Percentiles rank a stretch among this genome's conserved stretches.
Conservation (phyloP, 2,888 invertebrate genomes). For the Euplexia lucipara region DNA sequence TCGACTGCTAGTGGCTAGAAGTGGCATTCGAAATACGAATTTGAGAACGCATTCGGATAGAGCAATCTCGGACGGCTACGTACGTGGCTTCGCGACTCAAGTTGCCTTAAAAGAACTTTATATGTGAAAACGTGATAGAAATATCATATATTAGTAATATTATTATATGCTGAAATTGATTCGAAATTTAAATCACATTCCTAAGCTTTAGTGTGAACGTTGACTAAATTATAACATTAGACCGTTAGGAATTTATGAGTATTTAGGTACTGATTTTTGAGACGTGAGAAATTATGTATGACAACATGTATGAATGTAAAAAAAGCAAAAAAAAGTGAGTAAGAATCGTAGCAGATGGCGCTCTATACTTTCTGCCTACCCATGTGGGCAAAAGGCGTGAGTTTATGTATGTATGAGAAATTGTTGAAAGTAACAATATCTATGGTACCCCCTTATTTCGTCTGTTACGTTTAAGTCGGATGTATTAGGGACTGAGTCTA, state of each 20-base stretch:
- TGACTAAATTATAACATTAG: constrained; percentile 62
- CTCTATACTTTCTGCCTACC: no score
- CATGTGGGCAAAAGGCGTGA: no score
- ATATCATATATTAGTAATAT: constrained; percentile 76
- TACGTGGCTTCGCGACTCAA: constrained; percentile 75
- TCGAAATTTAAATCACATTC: constrained; percentile 71
- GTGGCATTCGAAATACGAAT: constrained; percentile 72
- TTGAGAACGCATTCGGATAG: constrained; percentile 79
- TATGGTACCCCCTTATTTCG: no score
- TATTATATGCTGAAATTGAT: constrained; percentile 76
- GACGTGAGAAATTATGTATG: constrained; percentile 4
- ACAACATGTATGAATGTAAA: no score
- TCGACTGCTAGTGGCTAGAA: constrained; percentile 68
- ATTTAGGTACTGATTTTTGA: not conserved
- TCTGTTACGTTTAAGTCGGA: no score
- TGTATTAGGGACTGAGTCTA: no score
- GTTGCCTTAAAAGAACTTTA: constrained; percentile 74
- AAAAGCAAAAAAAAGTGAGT: no score
- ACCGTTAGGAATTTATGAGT: constrained; percentile 31
- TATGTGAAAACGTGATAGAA: constrained; percentile 82
- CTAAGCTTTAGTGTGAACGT: constrained; percentile 59
- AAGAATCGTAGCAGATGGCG: no score
- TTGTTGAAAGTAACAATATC: no score
- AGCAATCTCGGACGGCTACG: constrained; percentile 78
- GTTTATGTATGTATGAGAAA: no score